Evolutionary conservation across 2,888 invertebrate species (phyloP).

Genomic region (Drosophila imparisetae): DNA sequence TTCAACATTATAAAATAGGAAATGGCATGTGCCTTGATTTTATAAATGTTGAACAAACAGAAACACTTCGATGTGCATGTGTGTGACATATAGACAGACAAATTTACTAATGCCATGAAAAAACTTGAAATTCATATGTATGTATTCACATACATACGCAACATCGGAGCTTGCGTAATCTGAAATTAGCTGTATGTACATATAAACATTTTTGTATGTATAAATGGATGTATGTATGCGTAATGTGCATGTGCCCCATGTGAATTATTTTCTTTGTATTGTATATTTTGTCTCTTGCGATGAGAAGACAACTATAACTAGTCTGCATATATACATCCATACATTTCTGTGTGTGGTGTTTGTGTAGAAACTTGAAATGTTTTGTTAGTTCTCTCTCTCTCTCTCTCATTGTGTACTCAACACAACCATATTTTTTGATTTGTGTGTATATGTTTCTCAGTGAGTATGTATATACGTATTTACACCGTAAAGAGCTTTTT

Average conservation of each 20-base stretch:
- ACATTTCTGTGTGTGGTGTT: constrained; percentile 2
- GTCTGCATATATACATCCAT: constrained; percentile 5
- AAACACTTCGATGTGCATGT: constrained; percentile 19
- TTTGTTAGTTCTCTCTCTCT: constrained; percentile 37
- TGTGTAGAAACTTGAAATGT: constrained; percentile 50
- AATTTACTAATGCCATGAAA: constrained; percentile 17
- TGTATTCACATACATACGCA: constrained; percentile 33
- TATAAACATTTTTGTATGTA: constrained; percentile 12
- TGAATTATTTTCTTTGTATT: constrained; percentile 47
- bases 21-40: constrained; percentile 59
- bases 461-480: constrained; percentile 33
- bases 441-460: constrained; percentile 23
- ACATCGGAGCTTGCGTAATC: constrained; percentile 71
- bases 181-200: constrained; percentile 56
- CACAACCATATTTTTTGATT: constrained; percentile 31
- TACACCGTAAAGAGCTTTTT: constrained; percentile 34
- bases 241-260: constrained; percentile 34
- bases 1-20: constrained; percentile 52
- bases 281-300: constrained; percentile 32
- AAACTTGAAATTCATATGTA: constrained; percentile 22
- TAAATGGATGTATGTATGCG: constrained; percentile 22
- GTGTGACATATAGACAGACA: constrained; percentile 7
- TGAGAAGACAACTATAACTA: constrained; percentile 49
- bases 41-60: constrained; percentile 34
- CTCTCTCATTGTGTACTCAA: constrained; percentile 9